Percentiles rank a stretch among this genome's conserved stretches.
Evolutionary conservation across 2,888 invertebrate genomes (phyloP).

Genomic region (Meteorus colon): DNA sequence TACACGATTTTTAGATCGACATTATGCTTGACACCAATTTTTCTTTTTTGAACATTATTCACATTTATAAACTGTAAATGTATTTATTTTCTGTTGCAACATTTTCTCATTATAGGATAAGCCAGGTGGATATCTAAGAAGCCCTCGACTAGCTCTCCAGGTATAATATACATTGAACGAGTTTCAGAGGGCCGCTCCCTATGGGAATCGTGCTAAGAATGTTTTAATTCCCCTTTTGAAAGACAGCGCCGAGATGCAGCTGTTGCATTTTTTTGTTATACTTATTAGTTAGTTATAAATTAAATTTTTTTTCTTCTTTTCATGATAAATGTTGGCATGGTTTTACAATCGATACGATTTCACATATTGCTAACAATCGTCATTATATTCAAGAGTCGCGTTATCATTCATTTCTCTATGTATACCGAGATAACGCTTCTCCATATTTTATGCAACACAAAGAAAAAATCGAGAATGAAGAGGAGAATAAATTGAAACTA

Average conservation of each 20-base stretch:
- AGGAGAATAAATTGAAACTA: background rate
- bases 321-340: background rate
- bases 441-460: background rate
- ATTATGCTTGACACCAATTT: no score
- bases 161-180: conserved; percentile 27
- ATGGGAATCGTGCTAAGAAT: conserved; percentile 56
- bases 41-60: background rate
- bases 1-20: no score
- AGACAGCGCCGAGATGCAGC: conserved; percentile 49
- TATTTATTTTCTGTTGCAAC: background rate
- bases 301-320: background rate
- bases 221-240: conserved; percentile 55
- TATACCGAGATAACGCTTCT: background rate
- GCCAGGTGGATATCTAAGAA: background rate
- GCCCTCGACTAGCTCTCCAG: background rate
- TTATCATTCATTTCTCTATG: background rate
- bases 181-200: conserved; percentile 58
- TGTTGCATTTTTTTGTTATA: conserved; percentile 12
- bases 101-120: background rate
- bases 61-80: background rate
- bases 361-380: background rate
- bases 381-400: background rate
- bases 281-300: conserved; percentile 14
- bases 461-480: background rate
- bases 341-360: background rate